Evolutionary conservation across 2,888 invertebrate genomes (phyloP).

Genomic region (Exocentrus adspersus): DNA sequence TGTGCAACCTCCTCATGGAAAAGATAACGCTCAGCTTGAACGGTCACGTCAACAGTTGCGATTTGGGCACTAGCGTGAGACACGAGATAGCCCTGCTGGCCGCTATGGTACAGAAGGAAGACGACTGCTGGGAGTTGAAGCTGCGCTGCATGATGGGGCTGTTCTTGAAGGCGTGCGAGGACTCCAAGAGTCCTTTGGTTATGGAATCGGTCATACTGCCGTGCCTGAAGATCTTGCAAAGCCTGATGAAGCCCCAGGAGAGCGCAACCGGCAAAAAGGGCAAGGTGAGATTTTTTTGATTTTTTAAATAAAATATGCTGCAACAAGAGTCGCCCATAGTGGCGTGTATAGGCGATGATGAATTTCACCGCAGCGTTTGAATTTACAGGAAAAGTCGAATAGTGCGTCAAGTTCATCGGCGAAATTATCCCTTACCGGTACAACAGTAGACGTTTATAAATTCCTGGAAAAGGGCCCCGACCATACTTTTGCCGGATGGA

Average conservation of each 20-base stretch:
- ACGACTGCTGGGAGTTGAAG: slow-evolving; percentile 95
- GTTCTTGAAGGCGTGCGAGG: slow-evolving; percentile 81
- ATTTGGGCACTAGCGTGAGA: slow-evolving; percentile 80
- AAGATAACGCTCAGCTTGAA: slow-evolving; percentile 82
- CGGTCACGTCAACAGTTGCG: slow-evolving; percentile 79
- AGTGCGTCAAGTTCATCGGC: slow-evolving; percentile 18
- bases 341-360: no score
- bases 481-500: slow-evolving; percentile 79
- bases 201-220: slow-evolving; percentile 93
- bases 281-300: slow-evolving; percentile 12
- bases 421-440: slow-evolving; percentile 60
- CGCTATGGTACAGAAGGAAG: slow-evolving; percentile 89
- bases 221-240: slow-evolving; percentile 90
- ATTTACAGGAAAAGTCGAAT: slow-evolving; percentile 32
- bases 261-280: slow-evolving; percentile 52
- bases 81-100: slow-evolving; percentile 91
- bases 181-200: slow-evolving; percentile 85
- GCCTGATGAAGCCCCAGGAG: slow-evolving; percentile 76
- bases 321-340: no score
- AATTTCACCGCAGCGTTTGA: no score
- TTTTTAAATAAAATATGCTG: no score
- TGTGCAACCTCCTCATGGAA: slow-evolving; percentile 83
- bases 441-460: slow-evolving; percentile 76
- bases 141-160: slow-evolving; percentile 87
- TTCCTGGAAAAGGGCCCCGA: slow-evolving; percentile 78